Conservation (phyloP, 1,140 invertebrate species). For the Drosophila lacteicornis region DNA sequence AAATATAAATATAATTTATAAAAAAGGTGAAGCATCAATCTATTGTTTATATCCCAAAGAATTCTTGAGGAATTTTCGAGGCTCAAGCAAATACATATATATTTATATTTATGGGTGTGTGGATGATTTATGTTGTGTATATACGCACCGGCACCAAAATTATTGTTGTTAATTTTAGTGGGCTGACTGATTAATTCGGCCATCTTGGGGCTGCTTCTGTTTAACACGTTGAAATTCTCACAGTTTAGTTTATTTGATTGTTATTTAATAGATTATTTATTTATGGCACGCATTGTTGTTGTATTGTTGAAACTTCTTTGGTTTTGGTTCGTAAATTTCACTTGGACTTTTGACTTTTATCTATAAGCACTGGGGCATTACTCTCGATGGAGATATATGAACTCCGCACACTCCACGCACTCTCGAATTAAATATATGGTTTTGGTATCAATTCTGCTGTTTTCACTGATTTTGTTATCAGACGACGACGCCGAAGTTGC, state of each 20-base stretch:
- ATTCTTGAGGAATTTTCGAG: conserved; percentile 16
- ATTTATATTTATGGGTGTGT: conserved; percentile 1
- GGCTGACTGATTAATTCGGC: conserved; percentile 81
- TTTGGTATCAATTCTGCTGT: conserved; percentile 26
- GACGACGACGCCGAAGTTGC: conserved; percentile 38
- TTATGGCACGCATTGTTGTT: conserved; percentile 66
- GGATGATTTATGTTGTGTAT: conserved; percentile 38
- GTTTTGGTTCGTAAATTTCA: conserved; percentile 31
- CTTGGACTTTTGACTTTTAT: not conserved
- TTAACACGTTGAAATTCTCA: conserved; percentile 1
- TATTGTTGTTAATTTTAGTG: conserved; percentile 80
- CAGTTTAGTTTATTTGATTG: conserved; percentile 12
- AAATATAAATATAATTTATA: conserved; percentile 43
- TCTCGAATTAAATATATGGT: conserved; percentile 26
- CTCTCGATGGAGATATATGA: conserved; percentile 21
- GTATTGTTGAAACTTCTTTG: conserved; percentile 24
- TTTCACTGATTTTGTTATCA: conserved; percentile 36
- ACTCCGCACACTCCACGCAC: conserved; percentile 16
- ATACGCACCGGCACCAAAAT: conserved; percentile 79
- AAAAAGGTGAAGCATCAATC: conserved; percentile 15
- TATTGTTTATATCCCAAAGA: conserved; percentile 37
- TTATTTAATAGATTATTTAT: conserved; percentile 32
- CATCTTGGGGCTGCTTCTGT: conserved; percentile 56
- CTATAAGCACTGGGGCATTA: not conserved
- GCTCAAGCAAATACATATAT: conserved; percentile 13